Conservation (phyloP, 2,113 vertebrate genomes). For the Charina bottae region DNA sequence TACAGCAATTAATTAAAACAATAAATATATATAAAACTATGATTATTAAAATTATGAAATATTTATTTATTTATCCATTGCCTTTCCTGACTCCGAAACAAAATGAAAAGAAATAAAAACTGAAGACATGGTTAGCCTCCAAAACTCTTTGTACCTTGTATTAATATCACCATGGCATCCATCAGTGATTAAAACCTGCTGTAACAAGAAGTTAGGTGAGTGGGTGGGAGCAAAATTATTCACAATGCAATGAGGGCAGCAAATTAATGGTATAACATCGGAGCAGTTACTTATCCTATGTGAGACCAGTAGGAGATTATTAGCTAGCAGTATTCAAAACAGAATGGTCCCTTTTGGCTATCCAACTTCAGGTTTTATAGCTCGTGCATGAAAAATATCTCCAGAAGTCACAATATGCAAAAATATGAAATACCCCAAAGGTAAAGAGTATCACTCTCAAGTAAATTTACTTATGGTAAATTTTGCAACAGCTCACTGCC, state of each 20-base stretch:
- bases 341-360: conserved; percentile 31
- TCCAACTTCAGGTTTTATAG: conserved; percentile 29
- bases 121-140: conserved; percentile 34
- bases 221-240: conserved; percentile 14
- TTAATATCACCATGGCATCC: conserved; percentile 35
- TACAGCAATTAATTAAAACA: no score
- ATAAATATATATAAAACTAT: no score
- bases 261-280: neutral
- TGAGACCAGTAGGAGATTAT: conserved; percentile 31
- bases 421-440: neutral
- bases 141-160: conserved; percentile 30
- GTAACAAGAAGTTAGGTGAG: conserved; percentile 2
- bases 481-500: neutral
- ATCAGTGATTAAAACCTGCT: conserved; percentile 34
- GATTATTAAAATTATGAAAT: no score
- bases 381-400: conserved; percentile 28
- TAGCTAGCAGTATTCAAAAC: conserved; percentile 51
- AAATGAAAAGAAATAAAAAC: conserved; percentile 39
- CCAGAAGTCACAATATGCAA: conserved; percentile 21
- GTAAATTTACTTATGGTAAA: neutral
- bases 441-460: neutral
- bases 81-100: neutral
- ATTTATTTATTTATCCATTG: no score
- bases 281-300: conserved; percentile 12
- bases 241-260: conserved; percentile 10